A percentile compares a stretch with the other conserved stretches of the same genome.
Evolutionary conservation across 2,888 invertebrate genomes (phyloP).

Genomic region (Salpingus planirostris): DNA sequence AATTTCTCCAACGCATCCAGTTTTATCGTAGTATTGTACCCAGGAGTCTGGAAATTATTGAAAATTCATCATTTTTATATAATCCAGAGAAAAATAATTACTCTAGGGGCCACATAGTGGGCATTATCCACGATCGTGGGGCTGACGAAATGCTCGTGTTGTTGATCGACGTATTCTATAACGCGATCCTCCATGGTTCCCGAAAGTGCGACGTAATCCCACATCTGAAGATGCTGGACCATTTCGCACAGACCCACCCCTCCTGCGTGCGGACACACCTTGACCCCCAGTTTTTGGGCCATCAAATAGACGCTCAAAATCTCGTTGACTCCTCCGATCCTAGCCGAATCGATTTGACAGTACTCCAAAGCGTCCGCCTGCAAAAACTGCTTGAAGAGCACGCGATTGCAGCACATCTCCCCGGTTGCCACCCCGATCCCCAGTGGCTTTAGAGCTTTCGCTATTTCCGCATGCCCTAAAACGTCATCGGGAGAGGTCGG

Average conservation of each 20-base stretch:
- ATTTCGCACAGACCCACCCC: slow-evolving; percentile 90
- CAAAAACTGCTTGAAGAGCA: slow-evolving; percentile 87
- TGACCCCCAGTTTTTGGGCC: slow-evolving; percentile 78
- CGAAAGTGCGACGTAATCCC: slow-evolving; percentile 73
- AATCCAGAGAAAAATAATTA: slow-evolving; percentile 31
- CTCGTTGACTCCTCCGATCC: slow-evolving; percentile 84
- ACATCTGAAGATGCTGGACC: slow-evolving; percentile 86
- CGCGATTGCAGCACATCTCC: slow-evolving; percentile 85
- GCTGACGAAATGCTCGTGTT: slow-evolving; percentile 78
- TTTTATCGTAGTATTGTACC: slow-evolving; percentile 76
- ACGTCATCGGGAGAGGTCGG: slow-evolving; percentile 89
- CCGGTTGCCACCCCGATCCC: slow-evolving; percentile 85
- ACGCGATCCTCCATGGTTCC: slow-evolving; percentile 62
- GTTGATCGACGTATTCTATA: slow-evolving; percentile 83
- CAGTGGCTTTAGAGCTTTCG: slow-evolving; percentile 60
- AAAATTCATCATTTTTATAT: neutral
- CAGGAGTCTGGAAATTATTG: slow-evolving; percentile 51
- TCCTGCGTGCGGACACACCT: slow-evolving; percentile 92
- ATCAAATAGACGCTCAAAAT: slow-evolving; percentile 79
- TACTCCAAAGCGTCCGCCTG: slow-evolving; percentile 72
- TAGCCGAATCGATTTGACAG: slow-evolving; percentile 85
- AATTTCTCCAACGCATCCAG: slow-evolving; percentile 58
- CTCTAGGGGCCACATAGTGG: slow-evolving; percentile 66
- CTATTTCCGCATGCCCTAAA: slow-evolving; percentile 74
- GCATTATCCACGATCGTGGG: slow-evolving; percentile 64